These are phyloP conservation scores for Conus ventricosus DNA, from an alignment of 1,140 invertebrate genomes.

Conservation along the genomic window DNA sequence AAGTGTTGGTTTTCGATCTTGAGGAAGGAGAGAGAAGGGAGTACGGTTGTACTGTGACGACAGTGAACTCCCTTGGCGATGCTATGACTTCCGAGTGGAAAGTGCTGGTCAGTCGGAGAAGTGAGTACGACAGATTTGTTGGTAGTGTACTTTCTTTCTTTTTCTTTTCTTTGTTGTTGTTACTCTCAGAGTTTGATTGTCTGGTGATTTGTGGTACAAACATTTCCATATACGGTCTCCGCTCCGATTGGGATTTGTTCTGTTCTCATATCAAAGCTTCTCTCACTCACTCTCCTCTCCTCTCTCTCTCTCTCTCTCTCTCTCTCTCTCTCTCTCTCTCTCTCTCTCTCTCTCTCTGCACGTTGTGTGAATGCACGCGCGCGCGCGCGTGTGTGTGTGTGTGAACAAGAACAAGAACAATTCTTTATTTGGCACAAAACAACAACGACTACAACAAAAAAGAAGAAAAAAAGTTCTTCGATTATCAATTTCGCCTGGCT, in stretches of 20 bases:
- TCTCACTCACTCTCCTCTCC: neutral
- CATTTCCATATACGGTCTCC: no score
- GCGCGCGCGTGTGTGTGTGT: neutral
- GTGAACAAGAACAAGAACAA: no score
- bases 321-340: conserved; percentile 10
- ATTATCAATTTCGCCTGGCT: no score
- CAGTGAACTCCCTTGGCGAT: conserved; percentile 20
- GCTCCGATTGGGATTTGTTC: no score
- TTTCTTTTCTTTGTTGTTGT: neutral
- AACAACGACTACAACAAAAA: no score
- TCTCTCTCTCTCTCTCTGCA: neutral
- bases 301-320: neutral
- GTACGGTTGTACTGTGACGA: conserved; percentile 27
- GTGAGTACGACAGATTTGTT: neutral
- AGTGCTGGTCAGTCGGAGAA: neutral
- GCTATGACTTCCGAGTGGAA: neutral
- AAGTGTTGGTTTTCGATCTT: conserved; percentile 23
- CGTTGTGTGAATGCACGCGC: neutral
- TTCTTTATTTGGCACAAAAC: no score
- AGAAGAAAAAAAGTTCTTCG: no score
- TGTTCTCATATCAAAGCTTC: neutral
- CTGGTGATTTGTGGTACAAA: neutral
- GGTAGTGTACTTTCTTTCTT: no score
- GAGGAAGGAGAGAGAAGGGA: conserved; percentile 31
- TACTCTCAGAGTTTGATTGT: neutral